Base-by-base conservation (phyloP, 2,113 vertebrate species). In the Planiliza haematocheilus region DNA sequence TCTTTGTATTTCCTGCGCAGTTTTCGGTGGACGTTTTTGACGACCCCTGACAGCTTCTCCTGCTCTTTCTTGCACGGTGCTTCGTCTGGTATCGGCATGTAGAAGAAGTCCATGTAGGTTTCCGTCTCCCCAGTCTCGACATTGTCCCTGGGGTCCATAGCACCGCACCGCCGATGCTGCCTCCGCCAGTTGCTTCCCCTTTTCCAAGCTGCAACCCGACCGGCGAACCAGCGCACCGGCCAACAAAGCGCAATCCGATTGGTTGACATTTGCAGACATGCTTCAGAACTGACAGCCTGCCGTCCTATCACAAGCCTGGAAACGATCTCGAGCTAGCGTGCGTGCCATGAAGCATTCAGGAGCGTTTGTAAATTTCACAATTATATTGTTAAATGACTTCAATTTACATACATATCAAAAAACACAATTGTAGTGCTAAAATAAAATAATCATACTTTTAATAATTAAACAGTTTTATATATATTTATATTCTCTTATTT, bases 1-100 rank as follows among this genome's bases (percentile, higher is more conserved):
- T 99, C 96, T 81, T 95, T 93, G 90, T 98, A 98, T 93, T 98
- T 98, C 93, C 94, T 97, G 86, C 97, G 96, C 90, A 98, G 96
- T 89, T 96, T 95, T 89, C 96, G 93, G 91, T 98, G 97, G 58
- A 99, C 96, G 90, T 94, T 96, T 88, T 98, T 99, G 41, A 98
- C 97, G 61, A 98, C 94, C 49, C 97, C 97, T 0, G 97, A 98
- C 82, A 99, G 93, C 90, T 97, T 97, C 91, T 97, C 96, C 89
- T 98, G 97, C 88, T 96, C 95, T 83, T 91, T 83, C 81, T 95
- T 90, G 49, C 20, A 65, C 43, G 86, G 82, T 7, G 61, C 64
- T 21, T 86, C 91, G 1, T 56, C 66, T 0, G 88, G 87, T 11
- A 86, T 88, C 14, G 83, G 83, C 61, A 88, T 1, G 58, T 81